These are phyloP conservation scores for Decapterus maruadsi DNA, from an alignment of 2,797 vertebrate species.

Conservation along the genomic window DNA sequence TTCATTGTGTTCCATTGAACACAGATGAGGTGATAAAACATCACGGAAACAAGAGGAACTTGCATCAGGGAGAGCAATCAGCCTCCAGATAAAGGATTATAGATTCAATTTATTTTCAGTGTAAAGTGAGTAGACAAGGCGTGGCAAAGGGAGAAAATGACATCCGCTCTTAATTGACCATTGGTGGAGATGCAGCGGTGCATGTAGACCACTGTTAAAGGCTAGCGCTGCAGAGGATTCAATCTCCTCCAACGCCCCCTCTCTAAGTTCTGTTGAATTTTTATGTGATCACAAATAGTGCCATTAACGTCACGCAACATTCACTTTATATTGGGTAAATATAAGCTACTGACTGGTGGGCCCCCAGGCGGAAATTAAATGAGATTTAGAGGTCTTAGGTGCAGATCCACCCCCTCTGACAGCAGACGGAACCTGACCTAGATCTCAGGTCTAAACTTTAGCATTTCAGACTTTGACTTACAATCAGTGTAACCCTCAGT, in stretches of 20 bases:
- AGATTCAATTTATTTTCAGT: slow-evolving; percentile 80
- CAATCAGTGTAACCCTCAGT: not conserved
- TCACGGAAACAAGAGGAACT: slow-evolving; percentile 64
- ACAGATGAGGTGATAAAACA: slow-evolving; percentile 78
- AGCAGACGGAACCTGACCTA: not conserved
- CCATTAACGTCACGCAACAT: slow-evolving; percentile 37
- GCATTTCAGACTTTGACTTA: not conserved
- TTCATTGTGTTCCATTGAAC: slow-evolving; percentile 67
- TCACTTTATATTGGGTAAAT: slow-evolving; percentile 42
- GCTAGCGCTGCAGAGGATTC: slow-evolving; percentile 16
- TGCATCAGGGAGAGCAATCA: slow-evolving; percentile 63
- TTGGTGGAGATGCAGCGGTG: slow-evolving; percentile 53
- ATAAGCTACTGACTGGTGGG: slow-evolving; percentile 25
- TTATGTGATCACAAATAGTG: slow-evolving; percentile 34
- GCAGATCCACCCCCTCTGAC: not conserved
- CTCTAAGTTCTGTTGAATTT: slow-evolving; percentile 7
- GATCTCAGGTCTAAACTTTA: not conserved
- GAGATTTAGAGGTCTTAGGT: slow-evolving; percentile 4
- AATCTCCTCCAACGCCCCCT: not conserved
- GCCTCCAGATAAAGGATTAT: slow-evolving; percentile 76
- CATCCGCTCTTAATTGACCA: slow-evolving; percentile 80
- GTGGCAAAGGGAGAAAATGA: slow-evolving; percentile 66
- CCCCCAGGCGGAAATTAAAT: slow-evolving; percentile 1
- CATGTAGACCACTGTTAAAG: slow-evolving; percentile 49
- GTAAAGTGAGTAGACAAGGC: slow-evolving; percentile 69